A percentile compares a stretch with the other conserved stretches of the same genome.
Evolutionary conservation across 1,140 invertebrate genomes (phyloP).

Genomic region (Amyelois transitella): DNA sequence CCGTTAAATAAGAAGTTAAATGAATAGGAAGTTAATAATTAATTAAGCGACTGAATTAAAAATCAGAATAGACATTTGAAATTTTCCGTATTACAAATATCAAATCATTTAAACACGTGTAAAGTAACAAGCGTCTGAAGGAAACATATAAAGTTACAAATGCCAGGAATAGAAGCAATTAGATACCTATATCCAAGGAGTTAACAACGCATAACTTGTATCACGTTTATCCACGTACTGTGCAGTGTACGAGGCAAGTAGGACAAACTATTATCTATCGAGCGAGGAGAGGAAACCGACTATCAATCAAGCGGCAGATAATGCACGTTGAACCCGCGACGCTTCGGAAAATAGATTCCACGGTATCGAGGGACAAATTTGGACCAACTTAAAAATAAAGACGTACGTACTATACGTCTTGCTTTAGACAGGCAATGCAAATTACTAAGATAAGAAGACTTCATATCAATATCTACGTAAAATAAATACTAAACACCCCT

Average conservation of each 20-base stretch:
- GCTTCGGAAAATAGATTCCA: constrained; percentile 34
- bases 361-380: constrained; percentile 8
- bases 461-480: no score
- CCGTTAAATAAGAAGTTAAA: no score
- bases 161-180: constrained; percentile 20
- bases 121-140: constrained; percentile 2
- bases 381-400: not conserved
- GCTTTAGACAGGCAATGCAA: no score
- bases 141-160: constrained; percentile 17
- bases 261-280: constrained; percentile 46
- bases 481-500: no score
- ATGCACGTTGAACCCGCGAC: constrained; percentile 56
- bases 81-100: not conserved
- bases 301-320: constrained; percentile 63
- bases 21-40: no score
- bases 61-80: no score
- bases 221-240: not conserved
- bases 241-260: constrained; percentile 25
- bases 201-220: constrained; percentile 13
- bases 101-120: constrained; percentile 1
- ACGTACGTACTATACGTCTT: no score
- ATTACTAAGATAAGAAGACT: no score
- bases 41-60: no score
- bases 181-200: constrained; percentile 18
- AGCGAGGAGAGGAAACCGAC: constrained; percentile 45